These are phyloP conservation scores for Bugulina stolonifera DNA, from an alignment of 2,888 invertebrate species.

Conservation along the genomic window DNA sequence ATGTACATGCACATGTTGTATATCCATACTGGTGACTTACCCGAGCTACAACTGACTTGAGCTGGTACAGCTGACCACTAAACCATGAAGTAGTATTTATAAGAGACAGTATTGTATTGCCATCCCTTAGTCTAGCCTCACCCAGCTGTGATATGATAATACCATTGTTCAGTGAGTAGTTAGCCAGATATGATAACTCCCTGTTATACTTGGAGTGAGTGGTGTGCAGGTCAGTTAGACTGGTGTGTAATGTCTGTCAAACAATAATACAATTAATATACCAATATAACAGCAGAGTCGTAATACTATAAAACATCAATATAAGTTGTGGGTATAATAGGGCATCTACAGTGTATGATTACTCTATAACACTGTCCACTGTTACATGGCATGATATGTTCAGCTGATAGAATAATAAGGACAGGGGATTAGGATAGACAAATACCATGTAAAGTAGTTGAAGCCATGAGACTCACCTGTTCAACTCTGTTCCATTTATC, in stretches of 20 bases:
- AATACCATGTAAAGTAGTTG: too few species aligned
- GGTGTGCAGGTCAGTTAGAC: neutral
- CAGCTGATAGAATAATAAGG: too few species aligned
- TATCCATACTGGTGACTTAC: too few species aligned
- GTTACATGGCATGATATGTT: too few species aligned
- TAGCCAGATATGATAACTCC: neutral
- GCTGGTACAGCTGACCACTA: neutral
- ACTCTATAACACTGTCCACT: too few species aligned
- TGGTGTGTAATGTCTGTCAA: neutral
- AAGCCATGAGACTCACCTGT: constrained; percentile 5
- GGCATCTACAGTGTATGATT: too few species aligned
- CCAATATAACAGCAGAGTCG: too few species aligned
- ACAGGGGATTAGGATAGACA: too few species aligned
- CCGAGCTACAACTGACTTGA: neutral
- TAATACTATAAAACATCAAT: too few species aligned
- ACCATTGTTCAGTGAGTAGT: constrained; percentile 13
- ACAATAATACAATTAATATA: too few species aligned
- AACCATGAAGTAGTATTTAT: constrained; percentile 8
- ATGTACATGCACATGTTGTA: too few species aligned
- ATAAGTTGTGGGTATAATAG: too few species aligned
- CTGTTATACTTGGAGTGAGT: neutral
- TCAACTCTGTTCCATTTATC: constrained; percentile 12
- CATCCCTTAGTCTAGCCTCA: constrained; percentile 12
- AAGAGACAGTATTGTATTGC: neutral
- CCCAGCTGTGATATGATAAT: neutral